Evolutionary conservation across 2,888 invertebrate genomes (phyloP).

Genomic region (Lithophane ornitopus): DNA sequence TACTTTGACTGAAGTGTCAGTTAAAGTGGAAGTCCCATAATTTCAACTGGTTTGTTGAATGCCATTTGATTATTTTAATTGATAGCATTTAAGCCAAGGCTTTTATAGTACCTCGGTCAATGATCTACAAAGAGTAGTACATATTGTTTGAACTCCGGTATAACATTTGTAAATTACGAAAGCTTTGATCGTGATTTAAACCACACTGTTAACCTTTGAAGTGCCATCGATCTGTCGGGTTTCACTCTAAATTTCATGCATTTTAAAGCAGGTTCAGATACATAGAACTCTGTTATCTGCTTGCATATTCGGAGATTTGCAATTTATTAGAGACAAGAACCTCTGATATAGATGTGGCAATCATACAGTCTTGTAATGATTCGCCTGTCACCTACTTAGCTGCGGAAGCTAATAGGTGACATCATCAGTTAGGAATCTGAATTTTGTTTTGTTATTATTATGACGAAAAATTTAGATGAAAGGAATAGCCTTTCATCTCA

Average conservation of each 20-base stretch:
- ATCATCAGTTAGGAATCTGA: neutral
- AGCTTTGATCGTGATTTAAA: slow-evolving; percentile 32
- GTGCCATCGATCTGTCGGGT: neutral
- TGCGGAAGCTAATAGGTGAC: neutral
- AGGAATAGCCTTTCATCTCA: neutral
- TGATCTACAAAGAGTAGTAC: neutral
- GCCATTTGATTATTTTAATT: neutral
- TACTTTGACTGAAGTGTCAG: no score
- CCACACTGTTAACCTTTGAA: slow-evolving; percentile 41
- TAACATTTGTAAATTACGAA: slow-evolving; percentile 39
- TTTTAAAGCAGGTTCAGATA: neutral
- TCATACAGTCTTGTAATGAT: neutral
- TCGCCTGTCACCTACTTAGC: neutral
- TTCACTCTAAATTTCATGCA: neutral
- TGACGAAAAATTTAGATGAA: no score
- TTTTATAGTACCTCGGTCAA: neutral
- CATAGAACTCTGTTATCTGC: neutral
- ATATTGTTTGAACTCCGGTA: slow-evolving; percentile 12
- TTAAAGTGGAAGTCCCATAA: no score
- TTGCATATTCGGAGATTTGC: neutral
- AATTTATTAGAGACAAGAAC: neutral
- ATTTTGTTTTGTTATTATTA: slow-evolving; percentile 2
- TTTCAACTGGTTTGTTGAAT: no score
- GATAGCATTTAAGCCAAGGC: neutral
- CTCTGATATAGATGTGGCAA: neutral